Conservation (phyloP, 2,113 vertebrate genomes). For the Rhinopomastus cyanomelas region DNA sequence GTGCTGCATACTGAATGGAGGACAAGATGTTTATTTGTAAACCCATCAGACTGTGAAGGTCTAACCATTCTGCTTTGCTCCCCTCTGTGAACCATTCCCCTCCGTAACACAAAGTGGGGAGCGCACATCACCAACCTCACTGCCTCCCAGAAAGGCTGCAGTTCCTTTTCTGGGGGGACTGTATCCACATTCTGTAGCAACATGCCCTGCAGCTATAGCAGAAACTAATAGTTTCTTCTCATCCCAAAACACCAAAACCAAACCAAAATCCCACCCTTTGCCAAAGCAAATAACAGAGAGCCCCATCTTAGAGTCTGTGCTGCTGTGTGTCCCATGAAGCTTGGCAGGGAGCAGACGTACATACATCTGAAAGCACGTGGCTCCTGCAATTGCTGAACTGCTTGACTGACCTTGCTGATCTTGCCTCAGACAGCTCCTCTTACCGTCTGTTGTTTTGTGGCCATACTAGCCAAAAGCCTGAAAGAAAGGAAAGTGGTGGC, state of each 20-base stretch:
- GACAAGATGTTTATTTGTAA: not conserved
- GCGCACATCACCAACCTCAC: too few relatives aligned
- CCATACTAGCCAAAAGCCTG: not conserved
- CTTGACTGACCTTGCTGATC: not conserved
- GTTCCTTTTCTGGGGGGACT: not conserved
- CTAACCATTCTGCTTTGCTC: not conserved
- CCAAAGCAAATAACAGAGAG: not conserved
- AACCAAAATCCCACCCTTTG: not conserved
- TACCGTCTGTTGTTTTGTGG: not conserved
- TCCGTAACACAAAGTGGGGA: too few relatives aligned
- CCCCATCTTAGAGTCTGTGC: not conserved
- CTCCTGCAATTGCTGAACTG: not conserved
- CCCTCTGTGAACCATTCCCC: not conserved
- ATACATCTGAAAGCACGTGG: fast-evolving
- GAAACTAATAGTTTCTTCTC: not conserved
- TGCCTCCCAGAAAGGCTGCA: not conserved
- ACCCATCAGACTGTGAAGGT: not conserved
- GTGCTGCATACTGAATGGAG: not conserved
- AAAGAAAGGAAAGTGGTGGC: not conserved
- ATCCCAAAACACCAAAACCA: not conserved
- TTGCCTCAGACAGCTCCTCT: not conserved
- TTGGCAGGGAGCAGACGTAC: not conserved
- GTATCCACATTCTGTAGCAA: not conserved
- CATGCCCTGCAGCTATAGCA: not conserved
- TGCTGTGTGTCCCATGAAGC: not conserved